Evolutionary conservation across 2,888 invertebrate genomes (phyloP).

Genomic region (Axea sp.): DNA sequence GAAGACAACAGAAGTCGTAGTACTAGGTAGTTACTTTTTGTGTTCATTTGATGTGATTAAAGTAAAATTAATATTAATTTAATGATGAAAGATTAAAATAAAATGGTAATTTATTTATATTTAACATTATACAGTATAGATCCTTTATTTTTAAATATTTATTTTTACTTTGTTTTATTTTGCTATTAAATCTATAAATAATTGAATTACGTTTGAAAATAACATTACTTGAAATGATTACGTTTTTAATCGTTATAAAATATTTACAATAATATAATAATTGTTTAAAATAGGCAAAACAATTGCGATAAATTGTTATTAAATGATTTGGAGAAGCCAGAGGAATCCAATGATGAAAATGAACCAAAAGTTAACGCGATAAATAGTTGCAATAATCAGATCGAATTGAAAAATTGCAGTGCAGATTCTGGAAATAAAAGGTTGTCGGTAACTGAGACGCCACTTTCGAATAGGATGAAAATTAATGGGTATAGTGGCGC

Average conservation of each 20-base stretch:
- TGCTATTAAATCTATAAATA: no score
- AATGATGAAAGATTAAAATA: no score
- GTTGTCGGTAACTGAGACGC: slow-evolving; percentile 5
- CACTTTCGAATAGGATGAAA: slow-evolving; percentile 34
- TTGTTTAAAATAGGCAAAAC: slow-evolving; percentile 21
- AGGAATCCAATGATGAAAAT: slow-evolving; percentile 49
- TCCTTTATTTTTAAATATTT: no score
- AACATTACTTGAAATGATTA: no score
- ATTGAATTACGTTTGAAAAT: no score
- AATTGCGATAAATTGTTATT: slow-evolving; percentile 26
- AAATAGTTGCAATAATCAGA: slow-evolving; percentile 51
- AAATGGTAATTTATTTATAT: neutral
- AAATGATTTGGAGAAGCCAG: slow-evolving; percentile 35
- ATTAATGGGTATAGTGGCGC: slow-evolving; percentile 38
- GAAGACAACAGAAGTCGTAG: slow-evolving; percentile 48
- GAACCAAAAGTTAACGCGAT: slow-evolving; percentile 43
- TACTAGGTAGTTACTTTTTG: slow-evolving; percentile 17
- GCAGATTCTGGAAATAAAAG: slow-evolving; percentile 26
- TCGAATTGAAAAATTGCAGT: slow-evolving; percentile 34
- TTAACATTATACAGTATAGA: no score
- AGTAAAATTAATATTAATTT: no score
- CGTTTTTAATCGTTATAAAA: no score
- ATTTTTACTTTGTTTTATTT: no score
- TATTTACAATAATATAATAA: no score
- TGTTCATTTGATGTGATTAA: no score